Evolutionary conservation across 2,797 vertebrate species (phyloP).

Genomic region (Sebastes goodei): DNA sequence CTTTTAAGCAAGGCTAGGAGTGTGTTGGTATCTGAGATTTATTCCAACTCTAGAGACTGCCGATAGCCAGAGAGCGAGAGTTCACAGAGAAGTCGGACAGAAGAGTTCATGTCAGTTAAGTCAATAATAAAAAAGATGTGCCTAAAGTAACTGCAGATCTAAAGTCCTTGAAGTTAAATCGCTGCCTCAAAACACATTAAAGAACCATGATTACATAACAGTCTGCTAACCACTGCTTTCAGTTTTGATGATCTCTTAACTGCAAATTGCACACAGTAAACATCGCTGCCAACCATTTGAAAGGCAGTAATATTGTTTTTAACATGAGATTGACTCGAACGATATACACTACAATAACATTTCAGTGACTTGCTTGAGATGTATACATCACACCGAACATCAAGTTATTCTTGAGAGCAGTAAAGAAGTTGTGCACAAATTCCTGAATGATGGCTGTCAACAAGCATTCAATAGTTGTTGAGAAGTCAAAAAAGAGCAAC

Average conservation of each 20-base stretch:
- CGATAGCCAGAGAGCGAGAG: constrained; percentile 17
- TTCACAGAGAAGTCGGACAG: constrained; percentile 27
- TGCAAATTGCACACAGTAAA: not conserved
- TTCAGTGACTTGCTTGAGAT: not conserved
- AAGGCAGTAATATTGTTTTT: not conserved
- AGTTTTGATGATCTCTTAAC: not conserved
- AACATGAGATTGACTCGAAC: not conserved
- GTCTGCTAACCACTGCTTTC: not conserved
- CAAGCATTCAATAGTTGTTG: not conserved
- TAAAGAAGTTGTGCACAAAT: not conserved
- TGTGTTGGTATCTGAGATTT: not conserved
- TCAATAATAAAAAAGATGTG: not conserved
- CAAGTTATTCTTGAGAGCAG: not conserved
- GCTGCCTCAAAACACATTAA: not conserved
- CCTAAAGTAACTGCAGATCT: not conserved
- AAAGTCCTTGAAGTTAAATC: not conserved
- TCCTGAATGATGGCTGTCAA: not conserved
- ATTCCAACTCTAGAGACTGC: not conserved
- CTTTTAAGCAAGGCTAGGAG: not conserved
- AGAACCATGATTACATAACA: not conserved
- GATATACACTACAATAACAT: not conserved
- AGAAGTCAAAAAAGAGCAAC: not conserved
- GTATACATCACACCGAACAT: not conserved
- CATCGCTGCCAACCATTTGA: not conserved
- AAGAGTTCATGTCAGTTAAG: constrained; percentile 2